Percentiles rank a stretch among this genome's conserved stretches.
Evolutionary conservation across 1,140 invertebrate genomes (phyloP).

Genomic region (Fopius arisanus): DNA sequence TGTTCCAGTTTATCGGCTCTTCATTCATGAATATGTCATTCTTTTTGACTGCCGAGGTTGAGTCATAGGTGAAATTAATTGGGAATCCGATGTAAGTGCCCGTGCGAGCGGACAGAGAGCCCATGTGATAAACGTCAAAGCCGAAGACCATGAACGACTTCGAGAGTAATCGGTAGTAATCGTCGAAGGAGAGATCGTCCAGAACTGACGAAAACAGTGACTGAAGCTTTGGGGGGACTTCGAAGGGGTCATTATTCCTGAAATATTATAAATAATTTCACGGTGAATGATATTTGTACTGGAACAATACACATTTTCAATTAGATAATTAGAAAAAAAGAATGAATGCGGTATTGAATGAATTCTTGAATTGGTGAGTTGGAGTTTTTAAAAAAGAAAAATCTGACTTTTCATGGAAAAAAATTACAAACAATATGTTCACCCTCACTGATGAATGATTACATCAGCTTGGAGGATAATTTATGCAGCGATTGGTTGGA

Average conservation of each 20-base stretch:
- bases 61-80: slow-evolving; percentile 63
- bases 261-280: background rate
- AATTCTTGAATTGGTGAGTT: too few relatives aligned
- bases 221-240: slow-evolving; percentile 54
- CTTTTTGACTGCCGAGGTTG: slow-evolving; percentile 60
- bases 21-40: slow-evolving; percentile 65
- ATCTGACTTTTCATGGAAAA: too few relatives aligned
- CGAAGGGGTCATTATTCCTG: slow-evolving; percentile 52
- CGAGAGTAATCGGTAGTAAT: slow-evolving; percentile 51
- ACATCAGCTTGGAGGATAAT: too few relatives aligned
- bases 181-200: slow-evolving; percentile 62
- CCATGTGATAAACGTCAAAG: slow-evolving; percentile 70
- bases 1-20: slow-evolving; percentile 69
- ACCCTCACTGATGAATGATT: too few relatives aligned
- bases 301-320: too few relatives aligned
- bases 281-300: too few relatives aligned
- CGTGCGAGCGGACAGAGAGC: slow-evolving; percentile 53
- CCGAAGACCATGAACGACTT: slow-evolving; percentile 71
- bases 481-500: too few relatives aligned
- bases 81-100: slow-evolving; percentile 74
- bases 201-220: slow-evolving; percentile 62
- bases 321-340: background rate
- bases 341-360: too few relatives aligned
- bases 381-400: too few relatives aligned
- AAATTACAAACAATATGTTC: too few relatives aligned